Evolutionary conservation across 2,888 invertebrate species (phyloP), one percentile per base, ranked within the genome.

Genomic region (Megaustenia siamemsis): DNA sequence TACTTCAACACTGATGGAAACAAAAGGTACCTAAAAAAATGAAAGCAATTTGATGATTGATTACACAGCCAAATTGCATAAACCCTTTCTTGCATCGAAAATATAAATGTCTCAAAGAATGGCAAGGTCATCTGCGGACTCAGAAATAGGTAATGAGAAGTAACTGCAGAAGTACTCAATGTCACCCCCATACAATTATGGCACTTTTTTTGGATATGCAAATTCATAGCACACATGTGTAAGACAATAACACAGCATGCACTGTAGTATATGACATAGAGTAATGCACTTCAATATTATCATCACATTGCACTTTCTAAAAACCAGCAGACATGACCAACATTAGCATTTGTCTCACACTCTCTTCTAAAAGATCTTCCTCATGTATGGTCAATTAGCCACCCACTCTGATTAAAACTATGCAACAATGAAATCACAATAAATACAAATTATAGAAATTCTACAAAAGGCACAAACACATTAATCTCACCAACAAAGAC

Each of bases 201-300:
- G 71, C 71, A 71, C 71, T 71, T 71, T n/a, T n/a, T n/a, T 45
- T n/a, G 68, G 35, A 18, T 68, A 21, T 68, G 68, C 68, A 40
- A 69, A 4, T 69, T 40, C 1, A 43, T 24, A 69, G 40, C 69
- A 69, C 6, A 18, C 53, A 68, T 38, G n/a, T 40, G 5, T n/a
- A 69, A 43, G 69, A 69, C 69, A 69, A n/a, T n/a, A n/a, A 24
- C 43, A 43, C 1, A 6, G n/a, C 15, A n/a, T 71, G 28, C n/a
- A 43, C 45, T n/a, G n/a, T 28, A 71, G n/a, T n/a, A n/a, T n/a
- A n/a, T n/a, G 45, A 45, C 12, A 38, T 4, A 71, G 15, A 15
- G 15, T 71, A 71, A 71, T 45, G 71, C 71, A 71, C 71, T 71
- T 71, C 43, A 71, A 43, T n/a, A 45, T 71, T 45, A 15, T n/a